Evolutionary conservation across 2,888 invertebrate species (phyloP).

Genomic region (Monoplex corrugatus): DNA sequence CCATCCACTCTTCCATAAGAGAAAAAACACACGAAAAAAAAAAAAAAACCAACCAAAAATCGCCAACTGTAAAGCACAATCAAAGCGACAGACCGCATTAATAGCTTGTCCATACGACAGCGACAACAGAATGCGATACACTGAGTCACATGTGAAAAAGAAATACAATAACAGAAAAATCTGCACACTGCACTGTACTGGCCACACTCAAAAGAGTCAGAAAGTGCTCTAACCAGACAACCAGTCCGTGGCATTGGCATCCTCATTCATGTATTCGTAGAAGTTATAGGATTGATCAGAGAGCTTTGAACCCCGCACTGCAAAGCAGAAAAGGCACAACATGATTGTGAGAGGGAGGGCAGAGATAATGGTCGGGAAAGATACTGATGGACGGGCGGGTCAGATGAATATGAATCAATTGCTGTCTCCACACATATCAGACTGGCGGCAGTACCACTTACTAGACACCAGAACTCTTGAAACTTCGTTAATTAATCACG

Average conservation of each 20-base stretch:
- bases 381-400: no score
- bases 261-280: constrained; percentile 44
- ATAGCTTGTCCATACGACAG: no score
- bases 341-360: not conserved
- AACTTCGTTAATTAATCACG: no score
- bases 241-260: constrained; percentile 34
- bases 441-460: no score
- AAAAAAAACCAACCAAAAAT: not conserved
- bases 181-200: not conserved
- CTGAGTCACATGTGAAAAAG: no score
- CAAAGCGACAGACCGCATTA: not conserved
- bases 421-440: no score
- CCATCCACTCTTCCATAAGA: no score
- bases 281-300: not conserved
- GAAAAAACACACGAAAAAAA: no score
- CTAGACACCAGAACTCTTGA: no score
- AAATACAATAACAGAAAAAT: not conserved
- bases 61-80: not conserved
- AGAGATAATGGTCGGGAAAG: no score
- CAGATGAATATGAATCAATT: no score
- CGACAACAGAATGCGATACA: no score
- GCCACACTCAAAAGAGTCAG: not conserved
- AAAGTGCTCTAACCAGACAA: constrained; percentile 35
- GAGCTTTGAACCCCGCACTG: constrained; percentile 25
- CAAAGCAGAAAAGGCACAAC: constrained; percentile 24